phyloP scores from a whole-genome alignment of 2,113 vertebrate genomes.

The Marmota flaviventris region DNA sequence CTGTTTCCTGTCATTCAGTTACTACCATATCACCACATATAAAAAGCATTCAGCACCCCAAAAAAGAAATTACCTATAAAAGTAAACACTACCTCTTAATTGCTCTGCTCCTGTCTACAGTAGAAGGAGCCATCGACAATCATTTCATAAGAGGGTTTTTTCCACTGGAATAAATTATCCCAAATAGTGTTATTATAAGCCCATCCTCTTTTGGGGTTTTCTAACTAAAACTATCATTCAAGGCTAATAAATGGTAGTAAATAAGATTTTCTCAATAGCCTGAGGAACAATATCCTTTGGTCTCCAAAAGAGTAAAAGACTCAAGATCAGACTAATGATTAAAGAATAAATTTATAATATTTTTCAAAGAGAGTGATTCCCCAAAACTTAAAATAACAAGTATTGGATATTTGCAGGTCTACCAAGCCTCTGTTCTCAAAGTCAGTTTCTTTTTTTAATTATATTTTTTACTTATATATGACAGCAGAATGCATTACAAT shows the following conservation, averaged over 20 bases:
- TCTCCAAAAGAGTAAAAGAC: not conserved
- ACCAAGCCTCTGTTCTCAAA: not conserved
- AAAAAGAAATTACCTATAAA: not conserved
- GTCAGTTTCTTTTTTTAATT: not conserved
- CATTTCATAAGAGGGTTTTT: not conserved
- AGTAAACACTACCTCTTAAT: not conserved
- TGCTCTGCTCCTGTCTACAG: not conserved
- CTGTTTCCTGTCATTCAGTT: not conserved
- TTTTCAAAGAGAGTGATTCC: not conserved
- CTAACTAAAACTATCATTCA: not conserved
- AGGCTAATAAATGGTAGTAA: not conserved
- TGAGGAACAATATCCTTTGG: too few relatives aligned
- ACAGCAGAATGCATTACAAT: too few relatives aligned
- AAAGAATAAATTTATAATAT: not conserved
- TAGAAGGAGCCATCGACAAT: not conserved
- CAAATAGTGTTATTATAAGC: not conserved
- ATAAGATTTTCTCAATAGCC: too few relatives aligned
- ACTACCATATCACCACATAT: fast-evolving
- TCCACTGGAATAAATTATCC: not conserved
- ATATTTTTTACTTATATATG: too few relatives aligned
- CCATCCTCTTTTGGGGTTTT: not conserved
- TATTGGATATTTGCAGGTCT: not conserved
- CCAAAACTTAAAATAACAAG: slow-evolving; percentile 1
- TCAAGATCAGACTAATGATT: not conserved
- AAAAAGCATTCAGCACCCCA: not conserved